Percentiles rank a stretch among this genome's conserved stretches.
Evolutionary conservation across 2,888 invertebrate genomes (phyloP).

Genomic region (Blastobasis adustella): DNA sequence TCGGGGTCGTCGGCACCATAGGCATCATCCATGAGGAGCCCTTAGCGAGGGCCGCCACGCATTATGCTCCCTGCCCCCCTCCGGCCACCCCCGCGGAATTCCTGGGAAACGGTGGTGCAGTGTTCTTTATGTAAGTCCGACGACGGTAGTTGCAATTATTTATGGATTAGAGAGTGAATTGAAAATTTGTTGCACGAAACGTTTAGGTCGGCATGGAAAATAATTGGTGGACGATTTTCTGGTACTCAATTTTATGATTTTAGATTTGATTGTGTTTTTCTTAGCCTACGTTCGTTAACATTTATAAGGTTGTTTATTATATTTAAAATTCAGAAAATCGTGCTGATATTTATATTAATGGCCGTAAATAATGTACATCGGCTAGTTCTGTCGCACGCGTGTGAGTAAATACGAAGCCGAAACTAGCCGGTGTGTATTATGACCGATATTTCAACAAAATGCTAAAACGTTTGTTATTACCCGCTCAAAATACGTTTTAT

Average conservation of each 20-base stretch:
- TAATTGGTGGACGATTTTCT: too few species aligned
- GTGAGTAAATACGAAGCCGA: too few species aligned
- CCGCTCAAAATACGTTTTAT: too few species aligned
- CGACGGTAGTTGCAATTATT: conserved; percentile 37
- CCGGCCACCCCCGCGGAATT: conserved; percentile 40
- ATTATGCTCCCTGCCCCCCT: conserved; percentile 36
- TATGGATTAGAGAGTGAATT: conserved; percentile 10
- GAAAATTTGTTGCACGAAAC: too few species aligned
- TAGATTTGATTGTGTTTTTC: too few species aligned
- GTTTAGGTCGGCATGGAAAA: too few species aligned
- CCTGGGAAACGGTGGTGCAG: conserved; percentile 54
- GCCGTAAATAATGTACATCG: too few species aligned
- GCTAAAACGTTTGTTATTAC: too few species aligned
- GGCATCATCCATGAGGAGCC: conserved; percentile 61
- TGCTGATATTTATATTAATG: neutral
- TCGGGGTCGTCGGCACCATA: conserved; percentile 71
- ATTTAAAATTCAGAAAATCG: neutral
- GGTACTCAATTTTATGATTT: too few species aligned
- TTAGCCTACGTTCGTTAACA: neutral
- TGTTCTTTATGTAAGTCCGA: conserved; percentile 36
- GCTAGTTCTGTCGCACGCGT: too few species aligned
- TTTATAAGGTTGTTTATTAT: neutral
- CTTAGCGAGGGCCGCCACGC: conserved; percentile 59
- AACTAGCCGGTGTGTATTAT: too few species aligned
- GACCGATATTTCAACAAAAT: too few species aligned